phyloP scores from a whole-genome alignment of 2,888 invertebrate species.

The Heteromurus nitidus region DNA sequence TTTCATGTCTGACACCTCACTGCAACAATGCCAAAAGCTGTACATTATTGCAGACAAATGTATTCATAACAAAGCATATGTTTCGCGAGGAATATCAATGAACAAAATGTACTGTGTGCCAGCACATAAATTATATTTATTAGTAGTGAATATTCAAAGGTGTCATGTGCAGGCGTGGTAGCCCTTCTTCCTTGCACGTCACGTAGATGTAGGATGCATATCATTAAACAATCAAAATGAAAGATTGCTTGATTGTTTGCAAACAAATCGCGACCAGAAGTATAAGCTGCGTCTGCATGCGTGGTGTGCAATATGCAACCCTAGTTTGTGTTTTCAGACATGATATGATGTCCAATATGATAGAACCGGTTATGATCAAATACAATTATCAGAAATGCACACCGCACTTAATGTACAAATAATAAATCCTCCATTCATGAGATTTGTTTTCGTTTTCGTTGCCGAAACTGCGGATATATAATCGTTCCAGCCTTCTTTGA shows the following conservation, averaged over 20 bases:
- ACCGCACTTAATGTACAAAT: neutral
- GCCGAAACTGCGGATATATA: too few species aligned
- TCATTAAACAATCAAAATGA: conserved; percentile 4
- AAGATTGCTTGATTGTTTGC: too few species aligned
- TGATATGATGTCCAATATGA: neutral
- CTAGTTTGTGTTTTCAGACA: neutral
- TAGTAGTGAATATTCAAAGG: conserved; percentile 40
- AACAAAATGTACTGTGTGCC: neutral
- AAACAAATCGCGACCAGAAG: too few species aligned
- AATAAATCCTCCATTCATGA: neutral
- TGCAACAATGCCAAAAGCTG: neutral
- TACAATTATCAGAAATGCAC: conserved; percentile 17
- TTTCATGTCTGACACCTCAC: neutral
- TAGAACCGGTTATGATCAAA: conserved; percentile 36
- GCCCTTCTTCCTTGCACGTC: conserved; percentile 42
- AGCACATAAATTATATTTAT: conserved; percentile 18
- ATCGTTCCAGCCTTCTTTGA: conserved; percentile 18
- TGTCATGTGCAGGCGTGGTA: conserved; percentile 41
- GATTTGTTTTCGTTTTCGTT: too few species aligned
- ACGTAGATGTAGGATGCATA: conserved; percentile 5
- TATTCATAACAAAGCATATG: neutral
- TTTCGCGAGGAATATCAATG: neutral
- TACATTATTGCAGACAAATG: neutral
- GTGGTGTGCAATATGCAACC: too few species aligned
- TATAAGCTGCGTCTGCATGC: too few species aligned